These are phyloP conservation scores for Neosalanx taihuensis DNA, from an alignment of 2,797 vertebrate species.

Conservation along the genomic window DNA sequence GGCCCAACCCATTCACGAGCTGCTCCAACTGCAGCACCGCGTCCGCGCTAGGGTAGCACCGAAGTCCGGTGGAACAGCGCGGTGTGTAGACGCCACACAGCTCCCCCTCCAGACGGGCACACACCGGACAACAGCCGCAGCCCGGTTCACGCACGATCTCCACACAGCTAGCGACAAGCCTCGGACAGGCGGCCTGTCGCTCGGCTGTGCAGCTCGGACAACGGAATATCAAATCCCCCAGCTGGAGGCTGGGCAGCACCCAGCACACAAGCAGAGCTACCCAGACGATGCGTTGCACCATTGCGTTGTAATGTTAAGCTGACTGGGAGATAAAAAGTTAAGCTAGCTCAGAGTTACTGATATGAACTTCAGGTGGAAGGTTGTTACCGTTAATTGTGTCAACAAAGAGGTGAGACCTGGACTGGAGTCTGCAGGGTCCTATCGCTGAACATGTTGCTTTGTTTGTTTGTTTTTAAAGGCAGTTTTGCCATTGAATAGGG, in stretches of 20 bases:
- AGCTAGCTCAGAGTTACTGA: constrained; percentile 43
- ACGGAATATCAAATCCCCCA: constrained; percentile 78
- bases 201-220: constrained; percentile 78
- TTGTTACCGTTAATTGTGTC: constrained; percentile 44
- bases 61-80: constrained; percentile 81
- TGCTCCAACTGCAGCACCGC: constrained; percentile 83
- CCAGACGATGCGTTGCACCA: constrained; percentile 41
- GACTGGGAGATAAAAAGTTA: constrained; percentile 17
- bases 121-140: constrained; percentile 91
- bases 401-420: constrained; percentile 63
- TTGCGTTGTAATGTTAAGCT: constrained; percentile 34
- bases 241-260: constrained; percentile 58
- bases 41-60: constrained; percentile 81
- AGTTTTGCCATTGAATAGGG: background rate
- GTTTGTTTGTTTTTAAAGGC: constrained; percentile 32
- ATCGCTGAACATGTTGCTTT: constrained; percentile 62
- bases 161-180: constrained; percentile 63
- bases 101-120: constrained; percentile 82
- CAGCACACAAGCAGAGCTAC: constrained; percentile 56
- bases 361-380: constrained; percentile 53
- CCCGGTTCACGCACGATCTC: constrained; percentile 90
- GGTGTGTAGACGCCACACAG: constrained; percentile 89
- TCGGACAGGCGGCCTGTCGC: constrained; percentile 69
- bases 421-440: constrained; percentile 65
- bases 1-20: constrained; percentile 83